A percentile compares a stretch with the other conserved stretches of the same genome.
phyloP scores from a whole-genome alignment of 1,140 invertebrate species.

The Sipha flava region DNA sequence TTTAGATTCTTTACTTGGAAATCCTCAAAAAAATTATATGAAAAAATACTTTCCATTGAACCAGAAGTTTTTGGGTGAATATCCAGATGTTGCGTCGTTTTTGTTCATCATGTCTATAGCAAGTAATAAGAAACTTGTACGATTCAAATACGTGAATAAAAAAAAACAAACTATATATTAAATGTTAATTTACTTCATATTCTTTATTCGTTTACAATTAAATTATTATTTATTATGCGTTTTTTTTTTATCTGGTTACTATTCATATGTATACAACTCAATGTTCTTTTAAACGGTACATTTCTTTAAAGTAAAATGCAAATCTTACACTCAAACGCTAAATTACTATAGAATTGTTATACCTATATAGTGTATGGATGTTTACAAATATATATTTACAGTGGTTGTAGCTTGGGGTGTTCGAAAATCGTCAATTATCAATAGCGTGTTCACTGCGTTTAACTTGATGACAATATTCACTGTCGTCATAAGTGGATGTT shows the following conservation, averaged over 20 bases:
- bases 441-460: constrained; percentile 82
- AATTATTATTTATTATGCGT: no score
- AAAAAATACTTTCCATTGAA: constrained; percentile 51
- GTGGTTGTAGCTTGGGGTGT: constrained; percentile 71
- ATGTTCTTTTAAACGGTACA: no score
- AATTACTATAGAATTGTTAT: no score
- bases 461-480: constrained; percentile 75
- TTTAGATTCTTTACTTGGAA: constrained; percentile 57
- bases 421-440: constrained; percentile 78
- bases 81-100: constrained; percentile 61
- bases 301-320: no score
- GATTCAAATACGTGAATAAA: not conserved
- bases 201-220: no score
- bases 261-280: no score
- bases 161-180: not conserved
- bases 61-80: constrained; percentile 51
- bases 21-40: constrained; percentile 55
- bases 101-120: constrained; percentile 51
- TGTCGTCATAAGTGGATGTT: constrained; percentile 70
- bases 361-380: no score
- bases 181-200: no score
- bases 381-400: constrained; percentile 41
- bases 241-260: no score
- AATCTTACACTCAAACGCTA: no score
- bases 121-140: constrained; percentile 42